Evolutionary conservation across 2,113 vertebrate species (phyloP).

Genomic region (Pan troglodytes): NHGRI_mPanTro3-v2.1_pri NC_072403.2:123082001-123082500

Average conservation of each 20-base stretch:
- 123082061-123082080: not conserved
- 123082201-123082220: not conserved
- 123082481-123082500: not conserved
- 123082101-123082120: not conserved
- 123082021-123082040: too few relatives aligned
- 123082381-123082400: not conserved
- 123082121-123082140: not conserved
- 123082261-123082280: not conserved
- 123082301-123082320: not conserved
- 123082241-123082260: constrained; percentile 16
- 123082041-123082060: not conserved
- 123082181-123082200: not conserved
- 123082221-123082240: not conserved
- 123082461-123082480: not conserved
- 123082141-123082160: not conserved
- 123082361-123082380: not conserved
- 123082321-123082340: not conserved
- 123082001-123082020: too few relatives aligned
- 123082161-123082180: not conserved
- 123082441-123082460: not conserved
- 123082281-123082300: not conserved
- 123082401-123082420: not conserved
- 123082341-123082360: not conserved
- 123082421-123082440: not conserved
- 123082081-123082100: not conserved